Conservation (phyloP, 2,113 vertebrate species). For the Arizona elegans region DNA sequence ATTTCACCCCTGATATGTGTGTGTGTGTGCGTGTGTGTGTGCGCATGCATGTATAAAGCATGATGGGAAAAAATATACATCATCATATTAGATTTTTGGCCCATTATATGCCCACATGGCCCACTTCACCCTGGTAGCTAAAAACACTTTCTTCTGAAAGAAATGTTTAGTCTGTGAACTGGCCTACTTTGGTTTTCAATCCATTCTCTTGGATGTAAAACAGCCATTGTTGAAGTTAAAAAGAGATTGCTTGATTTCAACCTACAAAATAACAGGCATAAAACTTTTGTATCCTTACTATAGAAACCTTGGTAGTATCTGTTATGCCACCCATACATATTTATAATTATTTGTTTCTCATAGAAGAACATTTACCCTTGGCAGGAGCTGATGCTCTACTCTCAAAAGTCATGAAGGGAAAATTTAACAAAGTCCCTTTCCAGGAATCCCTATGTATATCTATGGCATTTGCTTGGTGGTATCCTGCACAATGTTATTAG, state of each 20-base stretch:
- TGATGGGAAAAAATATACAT: too few relatives aligned
- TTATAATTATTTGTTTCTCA: not conserved
- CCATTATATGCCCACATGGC: not conserved
- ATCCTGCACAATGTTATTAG: not conserved
- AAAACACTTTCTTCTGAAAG: not conserved
- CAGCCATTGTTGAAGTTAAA: not conserved
- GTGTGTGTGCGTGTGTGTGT: too few relatives aligned
- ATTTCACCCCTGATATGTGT: too few relatives aligned
- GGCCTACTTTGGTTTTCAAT: not conserved
- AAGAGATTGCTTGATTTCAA: not conserved
- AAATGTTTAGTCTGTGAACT: not conserved
- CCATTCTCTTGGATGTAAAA: not conserved
- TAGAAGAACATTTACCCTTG: not conserved
- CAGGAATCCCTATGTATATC: not conserved
- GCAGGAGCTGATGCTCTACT: not conserved
- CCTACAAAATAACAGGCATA: not conserved
- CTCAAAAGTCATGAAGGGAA: not conserved
- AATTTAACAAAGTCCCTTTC: not conserved
- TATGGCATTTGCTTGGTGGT: not conserved
- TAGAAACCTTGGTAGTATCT: not conserved
- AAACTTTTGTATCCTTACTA: not conserved
- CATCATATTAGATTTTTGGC: not conserved
- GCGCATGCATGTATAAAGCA: too few relatives aligned
- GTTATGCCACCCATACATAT: not conserved
- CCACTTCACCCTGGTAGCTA: not conserved